These are phyloP conservation scores for Lepidurus apus DNA, from an alignment of 1,140 invertebrate genomes.

Conservation along the genomic window DNA sequence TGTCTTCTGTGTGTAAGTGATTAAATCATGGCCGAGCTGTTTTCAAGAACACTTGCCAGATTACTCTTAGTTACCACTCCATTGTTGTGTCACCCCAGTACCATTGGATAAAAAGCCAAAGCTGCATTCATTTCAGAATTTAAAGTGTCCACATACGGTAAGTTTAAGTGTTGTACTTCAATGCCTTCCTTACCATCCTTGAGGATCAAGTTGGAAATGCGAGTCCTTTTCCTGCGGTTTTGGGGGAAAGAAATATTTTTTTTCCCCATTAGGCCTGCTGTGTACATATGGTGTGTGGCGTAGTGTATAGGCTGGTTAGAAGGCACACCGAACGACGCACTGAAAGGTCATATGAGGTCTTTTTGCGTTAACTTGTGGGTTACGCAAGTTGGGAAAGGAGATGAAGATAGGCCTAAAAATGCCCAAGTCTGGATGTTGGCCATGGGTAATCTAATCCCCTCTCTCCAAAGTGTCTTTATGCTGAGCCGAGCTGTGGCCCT, in stretches of 20 bases:
- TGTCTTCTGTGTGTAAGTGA: background rate
- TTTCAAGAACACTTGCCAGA: background rate
- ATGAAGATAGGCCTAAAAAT: background rate
- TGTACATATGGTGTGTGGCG: no score
- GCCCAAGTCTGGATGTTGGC: background rate
- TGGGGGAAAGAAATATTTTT: no score
- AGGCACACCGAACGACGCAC: no score
- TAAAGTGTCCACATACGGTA: no score
- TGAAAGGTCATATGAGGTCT: background rate
- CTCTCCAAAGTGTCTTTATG: background rate
- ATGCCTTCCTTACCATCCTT: no score
- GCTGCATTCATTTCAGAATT: background rate
- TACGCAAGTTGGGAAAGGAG: background rate
- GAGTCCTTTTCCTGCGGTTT: no score
- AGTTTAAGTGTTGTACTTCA: no score
- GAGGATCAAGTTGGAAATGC: no score
- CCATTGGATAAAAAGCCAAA: background rate
- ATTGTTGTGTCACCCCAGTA: background rate
- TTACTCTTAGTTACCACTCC: background rate
- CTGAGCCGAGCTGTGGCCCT: background rate
- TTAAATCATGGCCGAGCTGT: background rate
- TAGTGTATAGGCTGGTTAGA: no score
- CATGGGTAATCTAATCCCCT: conserved; percentile 4
- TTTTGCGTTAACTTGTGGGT: background rate
- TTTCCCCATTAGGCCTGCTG: no score